Percentiles rank a stretch among this genome's conserved stretches.
These are phyloP conservation scores for Sebastes melanostomus DNA, from an alignment of 2,797 vertebrate species.

Conservation along the genomic window DNA sequence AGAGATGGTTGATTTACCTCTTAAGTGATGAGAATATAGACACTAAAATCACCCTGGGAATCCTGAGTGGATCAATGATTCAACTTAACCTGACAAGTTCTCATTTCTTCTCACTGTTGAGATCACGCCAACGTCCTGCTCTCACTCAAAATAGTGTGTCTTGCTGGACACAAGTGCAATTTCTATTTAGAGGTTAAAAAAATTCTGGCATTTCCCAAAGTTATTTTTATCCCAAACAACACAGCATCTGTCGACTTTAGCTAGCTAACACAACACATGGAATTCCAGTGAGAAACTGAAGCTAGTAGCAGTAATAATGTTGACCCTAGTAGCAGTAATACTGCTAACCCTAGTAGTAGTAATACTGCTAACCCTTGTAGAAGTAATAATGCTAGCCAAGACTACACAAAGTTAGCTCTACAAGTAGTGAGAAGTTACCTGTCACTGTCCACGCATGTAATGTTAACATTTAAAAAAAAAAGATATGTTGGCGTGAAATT, in stretches of 20 bases:
- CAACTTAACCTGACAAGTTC: constrained; percentile 16
- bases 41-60: not conserved
- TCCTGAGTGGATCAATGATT: constrained; percentile 4
- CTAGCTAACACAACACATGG: no score
- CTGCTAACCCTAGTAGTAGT: not conserved
- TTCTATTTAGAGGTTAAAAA: not conserved
- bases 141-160: not conserved
- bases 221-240: not conserved
- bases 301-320: no score
- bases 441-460: no score
- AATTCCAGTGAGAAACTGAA: not conserved
- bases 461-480: no score
- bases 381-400: not conserved
- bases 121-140: constrained; percentile 2
- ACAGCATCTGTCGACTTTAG: not conserved
- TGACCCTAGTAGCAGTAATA: no score
- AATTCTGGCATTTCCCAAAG: no score
- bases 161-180: not conserved
- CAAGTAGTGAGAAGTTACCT: no score
- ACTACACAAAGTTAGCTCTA: no score
- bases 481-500: not conserved
- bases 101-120: constrained; percentile 18
- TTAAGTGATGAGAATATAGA: not conserved
- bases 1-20: constrained; percentile 16
- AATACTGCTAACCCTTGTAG: not conserved